These are phyloP conservation scores for Phasianus colchicus DNA, from an alignment of 2,113 vertebrate genomes.

Conservation along the genomic window DNA sequence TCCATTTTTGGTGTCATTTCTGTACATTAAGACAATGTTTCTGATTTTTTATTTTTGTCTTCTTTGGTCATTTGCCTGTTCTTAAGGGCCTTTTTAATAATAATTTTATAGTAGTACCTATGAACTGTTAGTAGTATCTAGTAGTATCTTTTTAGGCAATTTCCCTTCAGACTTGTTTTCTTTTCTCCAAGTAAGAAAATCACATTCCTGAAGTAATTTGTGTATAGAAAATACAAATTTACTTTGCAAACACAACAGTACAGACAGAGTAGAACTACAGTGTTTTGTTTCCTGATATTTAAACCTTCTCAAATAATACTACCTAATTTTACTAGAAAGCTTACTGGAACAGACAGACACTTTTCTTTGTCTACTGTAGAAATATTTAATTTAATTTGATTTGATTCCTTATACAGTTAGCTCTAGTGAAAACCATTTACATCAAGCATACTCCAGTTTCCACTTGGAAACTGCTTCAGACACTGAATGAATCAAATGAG, in stretches of 20 bases:
- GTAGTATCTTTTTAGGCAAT: neutral
- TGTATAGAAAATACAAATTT: neutral
- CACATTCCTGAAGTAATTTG: neutral
- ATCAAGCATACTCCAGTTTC: neutral
- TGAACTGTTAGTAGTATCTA: neutral
- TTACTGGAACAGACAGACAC: neutral
- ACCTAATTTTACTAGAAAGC: neutral
- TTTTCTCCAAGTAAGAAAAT: neutral
- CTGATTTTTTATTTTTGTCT: neutral
- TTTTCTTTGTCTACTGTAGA: neutral
- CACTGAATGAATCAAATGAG: neutral
- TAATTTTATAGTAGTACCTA: neutral
- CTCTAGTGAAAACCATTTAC: neutral
- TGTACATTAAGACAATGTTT: neutral
- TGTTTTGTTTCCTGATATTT: neutral
- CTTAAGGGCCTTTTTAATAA: neutral
- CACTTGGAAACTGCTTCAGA: neutral
- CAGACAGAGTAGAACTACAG: neutral
- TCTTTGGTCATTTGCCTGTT: neutral
- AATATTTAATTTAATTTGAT: neutral
- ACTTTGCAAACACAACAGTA: neutral
- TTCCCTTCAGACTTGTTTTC: neutral
- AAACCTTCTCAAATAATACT: neutral
- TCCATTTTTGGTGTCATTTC: neutral
- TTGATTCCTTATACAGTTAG: neutral